phyloP scores from a whole-genome alignment of 2,888 invertebrate genomes.

The Drosophila merina region DNA sequence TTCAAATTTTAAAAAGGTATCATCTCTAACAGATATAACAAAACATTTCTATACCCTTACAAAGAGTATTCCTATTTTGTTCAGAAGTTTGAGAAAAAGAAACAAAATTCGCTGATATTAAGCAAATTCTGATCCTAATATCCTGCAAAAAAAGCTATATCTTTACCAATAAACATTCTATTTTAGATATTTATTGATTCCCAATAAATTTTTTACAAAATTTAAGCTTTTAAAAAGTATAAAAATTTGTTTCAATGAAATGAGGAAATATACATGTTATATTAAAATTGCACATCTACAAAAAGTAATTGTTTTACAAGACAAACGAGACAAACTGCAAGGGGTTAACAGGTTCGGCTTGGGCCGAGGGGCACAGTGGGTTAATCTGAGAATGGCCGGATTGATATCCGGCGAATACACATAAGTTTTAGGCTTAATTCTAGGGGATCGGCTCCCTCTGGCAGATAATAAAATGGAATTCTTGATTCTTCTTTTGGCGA shows the following conservation, averaged over 20 bases:
- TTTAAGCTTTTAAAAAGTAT: too few species aligned
- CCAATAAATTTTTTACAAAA: too few species aligned
- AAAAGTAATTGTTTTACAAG: slow-evolving; percentile 28
- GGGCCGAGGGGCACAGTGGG: slow-evolving; percentile 26
- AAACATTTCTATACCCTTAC: not conserved
- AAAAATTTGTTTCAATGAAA: slow-evolving; percentile 2
- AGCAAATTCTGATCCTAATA: too few species aligned
- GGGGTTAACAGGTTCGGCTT: slow-evolving; percentile 22
- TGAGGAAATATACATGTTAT: slow-evolving; percentile 40
- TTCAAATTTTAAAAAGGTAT: not conserved
- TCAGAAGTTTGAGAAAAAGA: not conserved
- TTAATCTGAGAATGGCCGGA: slow-evolving; percentile 1
- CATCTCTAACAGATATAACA: not conserved
- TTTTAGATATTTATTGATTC: too few species aligned
- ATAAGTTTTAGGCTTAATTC: slow-evolving; percentile 25
- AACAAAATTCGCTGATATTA: too few species aligned
- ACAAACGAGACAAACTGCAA: slow-evolving; percentile 33
- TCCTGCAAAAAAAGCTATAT: too few species aligned
- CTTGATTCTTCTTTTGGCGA: slow-evolving; percentile 14
- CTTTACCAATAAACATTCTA: too few species aligned
- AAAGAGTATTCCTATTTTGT: not conserved
- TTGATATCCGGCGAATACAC: slow-evolving; percentile 23
- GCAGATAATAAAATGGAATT: slow-evolving; percentile 64
- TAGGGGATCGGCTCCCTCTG: slow-evolving; percentile 19
- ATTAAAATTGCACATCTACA: slow-evolving; percentile 52